Conservation (phyloP, 1,140 invertebrate genomes). For the Zaprionus camerounensis region DNA sequence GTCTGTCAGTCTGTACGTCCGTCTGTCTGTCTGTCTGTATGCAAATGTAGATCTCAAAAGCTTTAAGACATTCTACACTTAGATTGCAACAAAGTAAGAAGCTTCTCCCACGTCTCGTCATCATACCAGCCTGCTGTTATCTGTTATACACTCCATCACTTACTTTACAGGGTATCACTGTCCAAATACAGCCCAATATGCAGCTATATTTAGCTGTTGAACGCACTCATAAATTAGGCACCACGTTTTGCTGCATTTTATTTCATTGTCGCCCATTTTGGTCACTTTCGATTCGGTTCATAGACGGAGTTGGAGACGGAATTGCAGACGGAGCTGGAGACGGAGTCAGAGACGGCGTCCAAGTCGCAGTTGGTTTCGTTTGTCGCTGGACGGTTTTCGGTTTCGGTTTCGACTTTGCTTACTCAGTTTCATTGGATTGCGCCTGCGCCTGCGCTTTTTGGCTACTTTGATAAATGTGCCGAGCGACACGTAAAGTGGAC, state of each 20-base stretch:
- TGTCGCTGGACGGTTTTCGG: constrained; percentile 11
- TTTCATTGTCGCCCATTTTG: constrained; percentile 66
- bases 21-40: too few relatives aligned
- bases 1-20: too few relatives aligned
- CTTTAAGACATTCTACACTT: too few relatives aligned
- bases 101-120: too few relatives aligned
- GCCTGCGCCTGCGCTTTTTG: constrained; percentile 11
- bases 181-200: neutral
- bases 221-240: constrained; percentile 38
- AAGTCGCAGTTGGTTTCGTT: neutral
- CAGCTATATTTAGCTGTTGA: constrained; percentile 10
- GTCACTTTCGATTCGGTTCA: constrained; percentile 68
- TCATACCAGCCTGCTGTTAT: neutral
- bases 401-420: constrained; percentile 30
- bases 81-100: too few relatives aligned
- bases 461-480: constrained; percentile 61
- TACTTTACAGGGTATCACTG: neutral
- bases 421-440: constrained; percentile 49
- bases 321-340: constrained; percentile 1
- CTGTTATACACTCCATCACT: neutral
- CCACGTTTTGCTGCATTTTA: constrained; percentile 44
- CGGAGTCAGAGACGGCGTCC: neutral
- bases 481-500: constrained; percentile 66
- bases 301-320: constrained; percentile 26
- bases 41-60: too few relatives aligned